These are phyloP conservation scores for Andrena cerasifolii DNA, from an alignment of 1,140 invertebrate species.

Conservation along the genomic window DNA sequence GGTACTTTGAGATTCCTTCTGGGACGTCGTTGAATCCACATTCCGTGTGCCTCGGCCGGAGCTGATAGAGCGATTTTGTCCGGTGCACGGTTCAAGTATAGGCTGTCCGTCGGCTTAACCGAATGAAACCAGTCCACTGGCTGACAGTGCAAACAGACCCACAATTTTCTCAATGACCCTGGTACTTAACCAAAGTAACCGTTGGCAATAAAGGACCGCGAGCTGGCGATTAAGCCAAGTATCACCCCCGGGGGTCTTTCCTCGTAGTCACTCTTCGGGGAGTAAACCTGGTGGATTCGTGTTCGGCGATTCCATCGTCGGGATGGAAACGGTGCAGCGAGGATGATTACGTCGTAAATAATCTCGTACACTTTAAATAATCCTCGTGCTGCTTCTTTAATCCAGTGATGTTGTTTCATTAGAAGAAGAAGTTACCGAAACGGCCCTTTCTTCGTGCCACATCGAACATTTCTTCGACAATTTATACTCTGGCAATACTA, in stretches of 20 bases:
- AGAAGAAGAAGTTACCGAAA: no score
- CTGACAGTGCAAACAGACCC: conserved; percentile 81
- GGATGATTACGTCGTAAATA: conserved; percentile 18
- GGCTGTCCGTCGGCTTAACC: conserved; percentile 76
- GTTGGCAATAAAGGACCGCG: conserved; percentile 71
- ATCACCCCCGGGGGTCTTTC: conserved; percentile 61
- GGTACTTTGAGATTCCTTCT: conserved; percentile 36
- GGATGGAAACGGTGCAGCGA: conserved; percentile 27
- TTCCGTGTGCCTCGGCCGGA: conserved; percentile 55
- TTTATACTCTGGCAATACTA: no score
- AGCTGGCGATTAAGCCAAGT: conserved; percentile 69
- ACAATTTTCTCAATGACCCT: conserved; percentile 81
- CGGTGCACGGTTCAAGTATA: conserved; percentile 75
- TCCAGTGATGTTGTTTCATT: neutral
- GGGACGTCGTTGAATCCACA: conserved; percentile 48
- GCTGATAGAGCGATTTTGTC: conserved; percentile 78
- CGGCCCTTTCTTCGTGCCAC: no score
- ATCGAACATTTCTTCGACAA: no score
- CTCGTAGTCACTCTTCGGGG: conserved; percentile 45
- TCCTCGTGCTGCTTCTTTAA: neutral
- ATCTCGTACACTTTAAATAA: neutral
- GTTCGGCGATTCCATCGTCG: conserved; percentile 36
- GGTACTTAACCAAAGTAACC: conserved; percentile 78
- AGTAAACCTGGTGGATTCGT: conserved; percentile 35
- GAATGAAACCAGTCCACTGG: conserved; percentile 78